Evolutionary conservation across 2,797 vertebrate species (phyloP).

Genomic region (Podarcis siculus): DNA sequence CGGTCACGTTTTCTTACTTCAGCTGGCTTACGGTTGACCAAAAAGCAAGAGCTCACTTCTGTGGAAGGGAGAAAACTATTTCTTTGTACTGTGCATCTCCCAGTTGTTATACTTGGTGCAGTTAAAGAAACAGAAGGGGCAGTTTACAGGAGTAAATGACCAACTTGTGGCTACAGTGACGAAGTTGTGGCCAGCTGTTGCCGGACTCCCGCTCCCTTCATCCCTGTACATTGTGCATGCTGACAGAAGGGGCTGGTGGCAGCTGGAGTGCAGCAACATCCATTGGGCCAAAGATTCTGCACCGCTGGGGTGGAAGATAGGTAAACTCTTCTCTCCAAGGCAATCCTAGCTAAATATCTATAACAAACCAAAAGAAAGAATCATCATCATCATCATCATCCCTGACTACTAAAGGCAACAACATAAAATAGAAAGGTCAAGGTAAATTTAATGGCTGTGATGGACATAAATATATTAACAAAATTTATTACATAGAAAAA

Average conservation of each 20-base stretch:
- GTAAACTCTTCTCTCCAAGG: not conserved
- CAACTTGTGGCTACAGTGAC: not conserved
- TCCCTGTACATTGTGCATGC: too few species aligned
- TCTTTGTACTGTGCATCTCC: conserved; percentile 47
- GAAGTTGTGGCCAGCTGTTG: not conserved
- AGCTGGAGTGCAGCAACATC: too few species aligned
- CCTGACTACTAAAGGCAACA: too few species aligned
- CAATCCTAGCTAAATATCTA: too few species aligned
- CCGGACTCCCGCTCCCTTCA: too few species aligned
- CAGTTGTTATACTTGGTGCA: conserved; percentile 55
- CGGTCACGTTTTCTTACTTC: conserved; percentile 36
- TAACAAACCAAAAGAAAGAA: too few species aligned
- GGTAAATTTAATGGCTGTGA: too few species aligned
- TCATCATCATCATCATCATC: too few species aligned
- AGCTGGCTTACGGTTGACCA: conserved; percentile 39
- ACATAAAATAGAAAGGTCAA: too few species aligned
- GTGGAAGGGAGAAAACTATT: conserved; percentile 33
- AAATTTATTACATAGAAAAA: too few species aligned
- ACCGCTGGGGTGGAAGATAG: not conserved
- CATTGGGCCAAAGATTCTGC: too few species aligned
- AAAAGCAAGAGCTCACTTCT: conserved; percentile 44
- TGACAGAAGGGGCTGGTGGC: not conserved
- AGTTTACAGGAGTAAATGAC: not conserved
- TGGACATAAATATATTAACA: too few species aligned
- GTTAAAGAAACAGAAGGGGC: conserved; percentile 24